Evolutionary conservation across 2,797 vertebrate genomes (phyloP).

Genomic region (Choloepus didactylus): DNA sequence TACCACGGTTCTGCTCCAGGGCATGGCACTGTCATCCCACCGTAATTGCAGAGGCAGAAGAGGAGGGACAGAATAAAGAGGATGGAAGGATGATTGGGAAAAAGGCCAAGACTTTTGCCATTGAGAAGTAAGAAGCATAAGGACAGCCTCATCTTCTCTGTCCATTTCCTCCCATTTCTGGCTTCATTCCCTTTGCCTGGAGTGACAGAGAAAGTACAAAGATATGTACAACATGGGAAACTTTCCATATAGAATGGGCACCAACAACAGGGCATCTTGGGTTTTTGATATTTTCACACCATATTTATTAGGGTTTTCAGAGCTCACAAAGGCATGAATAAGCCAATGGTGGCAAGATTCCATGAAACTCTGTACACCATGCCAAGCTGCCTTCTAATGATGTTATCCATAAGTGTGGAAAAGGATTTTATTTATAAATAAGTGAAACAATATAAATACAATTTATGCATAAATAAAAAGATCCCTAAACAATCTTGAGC

Average conservation of each 20-base stretch:
- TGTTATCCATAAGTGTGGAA: not conserved
- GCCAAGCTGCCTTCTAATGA: accelerated
- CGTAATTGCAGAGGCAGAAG: not conserved
- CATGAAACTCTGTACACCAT: too few relatives aligned
- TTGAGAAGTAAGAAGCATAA: not conserved
- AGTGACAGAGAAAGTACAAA: not conserved
- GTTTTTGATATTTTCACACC: not conserved
- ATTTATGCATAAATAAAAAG: not conserved
- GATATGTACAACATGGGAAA: accelerated
- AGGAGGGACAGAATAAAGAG: not conserved
- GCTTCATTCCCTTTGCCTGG: not conserved
- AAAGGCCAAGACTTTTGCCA: not conserved
- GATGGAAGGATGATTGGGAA: not conserved
- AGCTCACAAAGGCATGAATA: not conserved
- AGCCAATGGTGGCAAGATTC: not conserved
- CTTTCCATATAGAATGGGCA: not conserved
- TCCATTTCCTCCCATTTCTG: not conserved
- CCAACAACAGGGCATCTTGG: not conserved
- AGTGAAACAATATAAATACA: not conserved
- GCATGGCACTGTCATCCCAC: not conserved
- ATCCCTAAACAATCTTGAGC: not conserved
- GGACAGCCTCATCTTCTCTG: not conserved
- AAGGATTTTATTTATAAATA: not conserved
- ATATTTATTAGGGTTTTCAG: not conserved
- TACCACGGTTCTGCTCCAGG: accelerated